Percentiles rank a stretch among this genome's conserved stretches.
These are phyloP conservation scores for Ptychoptera contaminata DNA, from an alignment of 2,888 invertebrate genomes.

Conservation along the genomic window DNA sequence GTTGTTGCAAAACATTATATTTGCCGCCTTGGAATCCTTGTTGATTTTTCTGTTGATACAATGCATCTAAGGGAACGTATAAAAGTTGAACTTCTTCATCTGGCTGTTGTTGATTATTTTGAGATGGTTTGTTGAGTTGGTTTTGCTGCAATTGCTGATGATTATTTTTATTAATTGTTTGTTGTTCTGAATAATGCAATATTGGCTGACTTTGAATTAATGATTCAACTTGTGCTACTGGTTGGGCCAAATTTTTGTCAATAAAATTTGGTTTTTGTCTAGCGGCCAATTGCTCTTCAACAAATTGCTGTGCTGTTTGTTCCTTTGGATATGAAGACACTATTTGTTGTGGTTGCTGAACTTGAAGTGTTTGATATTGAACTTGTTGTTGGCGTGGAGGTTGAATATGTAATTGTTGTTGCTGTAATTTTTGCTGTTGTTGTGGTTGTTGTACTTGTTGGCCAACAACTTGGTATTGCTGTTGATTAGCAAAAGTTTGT, in stretches of 20 bases:
- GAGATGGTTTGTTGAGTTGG: background rate
- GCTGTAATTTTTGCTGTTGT: constrained; percentile 7
- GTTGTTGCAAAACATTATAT: constrained; percentile 23
- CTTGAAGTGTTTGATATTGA: constrained; percentile 12
- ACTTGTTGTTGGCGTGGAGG: constrained; percentile 6
- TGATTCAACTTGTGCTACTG: constrained; percentile 5
- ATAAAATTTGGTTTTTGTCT: constrained; percentile 3
- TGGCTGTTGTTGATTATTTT: constrained; percentile 14
- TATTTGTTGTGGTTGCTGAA: background rate
- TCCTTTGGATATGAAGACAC: constrained; percentile 17
- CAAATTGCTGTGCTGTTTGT: constrained; percentile 14
- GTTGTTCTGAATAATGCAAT: constrained; percentile 4
- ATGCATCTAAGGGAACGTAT: constrained; percentile 66
- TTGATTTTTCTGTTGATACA: constrained; percentile 35
- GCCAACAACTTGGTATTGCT: background rate
- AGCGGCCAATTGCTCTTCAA: background rate
- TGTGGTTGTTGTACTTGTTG: constrained; percentile 3
- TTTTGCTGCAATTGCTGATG: background rate
- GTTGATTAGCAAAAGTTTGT: constrained; percentile 6
- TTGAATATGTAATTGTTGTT: constrained; percentile 6
- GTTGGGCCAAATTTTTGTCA: constrained; percentile 2
- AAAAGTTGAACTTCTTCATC: constrained; percentile 59
- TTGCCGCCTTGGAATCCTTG: constrained; percentile 19
- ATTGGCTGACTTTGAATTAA: constrained; percentile 10
- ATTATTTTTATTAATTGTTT: constrained; percentile 1